Conservation (phyloP, 1,140 invertebrate genomes). For the Ladona fulva region DNA sequence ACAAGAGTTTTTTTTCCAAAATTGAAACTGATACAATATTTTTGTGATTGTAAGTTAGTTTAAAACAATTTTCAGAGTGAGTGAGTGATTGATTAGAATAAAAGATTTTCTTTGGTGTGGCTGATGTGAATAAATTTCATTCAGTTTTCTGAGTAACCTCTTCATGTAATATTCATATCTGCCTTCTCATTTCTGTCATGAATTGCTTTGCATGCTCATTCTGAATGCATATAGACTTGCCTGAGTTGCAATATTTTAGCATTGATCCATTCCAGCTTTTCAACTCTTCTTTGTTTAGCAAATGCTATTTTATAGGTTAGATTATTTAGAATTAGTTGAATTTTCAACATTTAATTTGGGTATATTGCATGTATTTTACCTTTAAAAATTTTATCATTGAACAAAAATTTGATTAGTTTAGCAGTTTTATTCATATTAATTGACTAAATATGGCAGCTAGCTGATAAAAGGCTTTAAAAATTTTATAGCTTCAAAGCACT, state of each 20-base stretch:
- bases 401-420: too few species aligned
- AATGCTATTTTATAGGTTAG: background rate
- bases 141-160: background rate
- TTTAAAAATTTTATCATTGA: background rate
- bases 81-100: background rate
- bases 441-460: too few species aligned
- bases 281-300: background rate
- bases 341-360: background rate
- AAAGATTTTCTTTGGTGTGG: background rate
- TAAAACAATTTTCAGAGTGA: background rate
- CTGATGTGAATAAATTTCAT: background rate
- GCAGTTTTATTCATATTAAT: too few species aligned
- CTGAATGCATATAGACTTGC: background rate
- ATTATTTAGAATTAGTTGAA: background rate
- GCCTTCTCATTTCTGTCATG: background rate
- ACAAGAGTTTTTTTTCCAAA: too few species aligned
- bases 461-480: too few species aligned
- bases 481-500: too few species aligned
- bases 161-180: background rate
- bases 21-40: too few species aligned
- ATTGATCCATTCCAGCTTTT: background rate
- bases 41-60: too few species aligned
- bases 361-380: background rate
- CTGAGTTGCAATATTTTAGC: background rate
- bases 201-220: background rate